Evolutionary conservation across 2,797 vertebrate species (phyloP).

Genomic region (Naso thynnoides): DNA sequence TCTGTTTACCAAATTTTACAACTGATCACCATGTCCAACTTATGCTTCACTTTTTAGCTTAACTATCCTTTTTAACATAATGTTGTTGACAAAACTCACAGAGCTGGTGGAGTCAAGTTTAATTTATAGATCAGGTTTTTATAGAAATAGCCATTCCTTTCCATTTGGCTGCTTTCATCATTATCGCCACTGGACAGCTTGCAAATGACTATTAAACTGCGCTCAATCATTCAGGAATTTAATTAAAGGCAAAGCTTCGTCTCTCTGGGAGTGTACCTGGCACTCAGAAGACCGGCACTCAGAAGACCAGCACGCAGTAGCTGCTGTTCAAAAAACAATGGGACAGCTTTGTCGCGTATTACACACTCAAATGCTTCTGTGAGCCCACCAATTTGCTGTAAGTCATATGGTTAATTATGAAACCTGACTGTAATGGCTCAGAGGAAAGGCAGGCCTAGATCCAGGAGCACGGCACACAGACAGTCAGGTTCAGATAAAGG

Average conservation of each 20-base stretch:
- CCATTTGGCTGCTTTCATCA: constrained; percentile 32
- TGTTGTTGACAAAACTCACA: constrained; percentile 21
- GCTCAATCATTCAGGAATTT: constrained; percentile 64
- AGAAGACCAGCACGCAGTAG: constrained; percentile 17
- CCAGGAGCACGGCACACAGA: background rate
- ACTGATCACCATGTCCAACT: background rate
- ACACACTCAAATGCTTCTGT: constrained; percentile 6
- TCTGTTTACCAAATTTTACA: constrained; percentile 8
- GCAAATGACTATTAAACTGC: constrained; percentile 43
- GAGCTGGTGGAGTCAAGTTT: constrained; percentile 9
- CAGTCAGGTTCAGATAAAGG: background rate
- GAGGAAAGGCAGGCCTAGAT: background rate
- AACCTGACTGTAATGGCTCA: background rate
- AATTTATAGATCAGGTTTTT: constrained; percentile 40
- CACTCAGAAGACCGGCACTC: constrained; percentile 34
- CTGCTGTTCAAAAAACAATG: constrained; percentile 48
- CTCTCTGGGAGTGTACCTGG: constrained; percentile 44
- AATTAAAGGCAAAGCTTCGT: constrained; percentile 59
- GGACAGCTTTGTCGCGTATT: constrained; percentile 28
- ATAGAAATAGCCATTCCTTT: constrained; percentile 40
- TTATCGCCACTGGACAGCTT: constrained; percentile 53
- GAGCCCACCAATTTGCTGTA: constrained; percentile 20
- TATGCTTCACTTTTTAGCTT: background rate
- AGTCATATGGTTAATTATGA: constrained; percentile 26
- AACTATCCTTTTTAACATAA: constrained; percentile 1